These are phyloP conservation scores for Zootoca vivipara DNA, from an alignment of 2,113 vertebrate genomes.

Conservation along the genomic window DNA sequence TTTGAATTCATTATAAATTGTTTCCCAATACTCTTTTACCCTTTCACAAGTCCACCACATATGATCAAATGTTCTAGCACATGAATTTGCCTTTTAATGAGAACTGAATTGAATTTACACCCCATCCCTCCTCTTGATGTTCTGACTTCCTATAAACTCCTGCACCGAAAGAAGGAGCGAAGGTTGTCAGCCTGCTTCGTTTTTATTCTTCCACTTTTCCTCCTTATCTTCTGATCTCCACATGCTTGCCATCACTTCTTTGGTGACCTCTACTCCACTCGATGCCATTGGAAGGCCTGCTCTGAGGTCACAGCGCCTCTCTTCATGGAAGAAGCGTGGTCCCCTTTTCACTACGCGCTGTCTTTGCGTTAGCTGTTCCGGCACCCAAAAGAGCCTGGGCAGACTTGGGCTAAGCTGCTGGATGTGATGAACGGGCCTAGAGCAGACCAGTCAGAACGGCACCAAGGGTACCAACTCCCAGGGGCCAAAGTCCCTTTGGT, in stretches of 20 bases:
- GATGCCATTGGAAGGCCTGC: neutral
- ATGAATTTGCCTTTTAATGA: too few relatives aligned
- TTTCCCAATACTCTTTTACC: too few relatives aligned
- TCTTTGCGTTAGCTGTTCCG: neutral
- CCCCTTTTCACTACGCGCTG: neutral
- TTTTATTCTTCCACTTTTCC: neutral
- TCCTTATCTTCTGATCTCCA: neutral
- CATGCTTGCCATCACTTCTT: neutral
- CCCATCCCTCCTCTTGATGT: too few relatives aligned
- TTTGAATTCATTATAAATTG: too few relatives aligned
- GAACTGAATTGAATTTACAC: too few relatives aligned
- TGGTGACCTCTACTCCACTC: neutral
- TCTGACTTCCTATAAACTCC: neutral
- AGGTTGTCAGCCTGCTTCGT: neutral
- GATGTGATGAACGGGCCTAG: neutral
- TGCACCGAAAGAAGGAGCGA: too few relatives aligned
- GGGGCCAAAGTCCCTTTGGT: too few relatives aligned
- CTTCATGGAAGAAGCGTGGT: neutral
- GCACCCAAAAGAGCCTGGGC: neutral
- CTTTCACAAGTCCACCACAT: too few relatives aligned
- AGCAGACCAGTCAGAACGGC: too few relatives aligned
- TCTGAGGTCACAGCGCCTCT: neutral
- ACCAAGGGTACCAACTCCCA: too few relatives aligned
- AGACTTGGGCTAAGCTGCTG: neutral
- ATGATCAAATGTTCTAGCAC: too few relatives aligned